A percentile compares a stretch with the other conserved stretches of the same genome.
Conservation (phyloP, 2,888 invertebrate genomes). For the Protonemura montana region DNA sequence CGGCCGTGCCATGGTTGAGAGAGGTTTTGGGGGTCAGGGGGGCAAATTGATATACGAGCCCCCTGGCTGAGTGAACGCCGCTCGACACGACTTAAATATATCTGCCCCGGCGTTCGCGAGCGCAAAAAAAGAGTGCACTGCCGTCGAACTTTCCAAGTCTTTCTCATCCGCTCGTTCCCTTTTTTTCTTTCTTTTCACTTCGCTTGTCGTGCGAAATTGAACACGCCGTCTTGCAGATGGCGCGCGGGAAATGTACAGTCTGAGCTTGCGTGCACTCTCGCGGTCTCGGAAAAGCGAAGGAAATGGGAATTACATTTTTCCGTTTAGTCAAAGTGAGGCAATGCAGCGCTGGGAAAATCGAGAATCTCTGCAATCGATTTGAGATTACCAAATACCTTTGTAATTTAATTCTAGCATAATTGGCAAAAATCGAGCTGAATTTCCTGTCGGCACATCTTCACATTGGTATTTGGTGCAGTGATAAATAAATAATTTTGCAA, state of each 20-base stretch:
- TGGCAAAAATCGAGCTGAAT: too few species aligned
- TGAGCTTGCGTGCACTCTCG: too few species aligned
- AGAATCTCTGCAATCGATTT: too few species aligned
- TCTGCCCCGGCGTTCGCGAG: not conserved
- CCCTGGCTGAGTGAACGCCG: not conserved
- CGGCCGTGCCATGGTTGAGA: not conserved
- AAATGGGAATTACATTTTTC: not conserved
- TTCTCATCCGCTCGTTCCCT: constrained; percentile 28
- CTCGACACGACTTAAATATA: constrained; percentile 14
- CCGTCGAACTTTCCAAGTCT: not conserved
- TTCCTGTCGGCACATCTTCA: too few species aligned
- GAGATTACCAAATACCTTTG: too few species aligned
- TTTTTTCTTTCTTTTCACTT: constrained; percentile 27
- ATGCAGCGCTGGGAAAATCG: too few species aligned
- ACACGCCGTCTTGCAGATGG: not conserved
- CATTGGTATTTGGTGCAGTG: too few species aligned
- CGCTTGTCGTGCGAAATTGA: not conserved
- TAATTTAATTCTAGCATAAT: too few species aligned
- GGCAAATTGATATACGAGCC: not conserved
- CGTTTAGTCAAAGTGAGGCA: too few species aligned
- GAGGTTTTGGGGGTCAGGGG: not conserved
- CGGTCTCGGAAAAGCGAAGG: not conserved
- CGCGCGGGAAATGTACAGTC: not conserved
- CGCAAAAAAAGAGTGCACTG: constrained; percentile 50
- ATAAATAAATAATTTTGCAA: too few species aligned